Evolutionary conservation across 2,888 invertebrate species (phyloP).

Genomic region (Eupithecia subumbrata): DNA sequence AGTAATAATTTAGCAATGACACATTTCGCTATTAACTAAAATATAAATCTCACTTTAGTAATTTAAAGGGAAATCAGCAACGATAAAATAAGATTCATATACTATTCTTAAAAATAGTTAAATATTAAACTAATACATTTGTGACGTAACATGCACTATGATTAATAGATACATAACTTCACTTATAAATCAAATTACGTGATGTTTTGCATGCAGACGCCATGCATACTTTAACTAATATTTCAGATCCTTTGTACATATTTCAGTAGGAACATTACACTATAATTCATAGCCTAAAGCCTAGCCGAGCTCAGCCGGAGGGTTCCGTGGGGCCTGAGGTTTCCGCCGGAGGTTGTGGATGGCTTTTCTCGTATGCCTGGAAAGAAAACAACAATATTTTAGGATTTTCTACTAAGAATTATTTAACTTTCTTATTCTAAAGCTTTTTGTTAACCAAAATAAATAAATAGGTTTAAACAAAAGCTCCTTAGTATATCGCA

Average conservation of each 20-base stretch:
- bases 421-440: too few relatives aligned
- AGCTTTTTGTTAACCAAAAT: too few relatives aligned
- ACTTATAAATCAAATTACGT: slow-evolving; percentile 52
- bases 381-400: slow-evolving; percentile 44
- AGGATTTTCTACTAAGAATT: background rate
- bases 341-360: slow-evolving; percentile 45
- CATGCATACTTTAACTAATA: slow-evolving; percentile 45
- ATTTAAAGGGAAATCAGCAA: slow-evolving; percentile 54
- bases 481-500: too few relatives aligned
- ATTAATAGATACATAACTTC: slow-evolving; percentile 47
- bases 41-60: slow-evolving; percentile 62
- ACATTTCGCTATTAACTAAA: slow-evolving; percentile 13
- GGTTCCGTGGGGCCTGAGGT: slow-evolving; percentile 49
- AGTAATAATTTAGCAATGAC: slow-evolving; percentile 40
- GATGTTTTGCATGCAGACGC: slow-evolving; percentile 45
- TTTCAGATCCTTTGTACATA: slow-evolving; percentile 56
- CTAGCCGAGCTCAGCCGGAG: slow-evolving; percentile 20
- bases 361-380: slow-evolving; percentile 69
- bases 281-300: slow-evolving; percentile 31
- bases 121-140: slow-evolving; percentile 54
- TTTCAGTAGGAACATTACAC: slow-evolving; percentile 59
- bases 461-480: too few relatives aligned
- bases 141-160: slow-evolving; percentile 49
- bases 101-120: slow-evolving; percentile 62
- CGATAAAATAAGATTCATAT: slow-evolving; percentile 54